Base-by-base conservation (phyloP, 2,113 vertebrate genomes). In the Anolis sagrei region DNA sequence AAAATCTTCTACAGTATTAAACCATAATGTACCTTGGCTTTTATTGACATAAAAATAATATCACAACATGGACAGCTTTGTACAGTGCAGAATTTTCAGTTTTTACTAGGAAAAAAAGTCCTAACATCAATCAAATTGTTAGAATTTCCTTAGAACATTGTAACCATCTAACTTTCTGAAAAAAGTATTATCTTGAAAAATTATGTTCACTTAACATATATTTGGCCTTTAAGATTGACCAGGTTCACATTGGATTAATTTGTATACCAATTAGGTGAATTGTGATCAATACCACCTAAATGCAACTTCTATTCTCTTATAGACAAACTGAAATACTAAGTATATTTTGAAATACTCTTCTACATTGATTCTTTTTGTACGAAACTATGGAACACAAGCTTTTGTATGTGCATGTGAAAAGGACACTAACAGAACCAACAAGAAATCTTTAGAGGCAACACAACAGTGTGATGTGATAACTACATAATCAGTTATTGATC, bases 201-300 rank as follows among this genome's bases (percentile, higher is more conserved):
- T 54, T 68, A 36, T 51, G 51, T 72, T 16, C 21, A 82, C 44
- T 34, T 51, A 18, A 10, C 2, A 48, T 49, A 21, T 23, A 51
- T n/a, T 49, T 16, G 27, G 29, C n/a, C 5, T 72, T 21, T 11
- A 82, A 82, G 70, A 82, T 54, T 82, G 80, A 82, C 13, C 13
- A 7, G 32, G 3, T 18, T 72, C 48, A 72, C 72, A 48, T 54
- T 70, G 66, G 79, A 9, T 54, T 72, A 70, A 54, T 72, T 72
- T 82, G 48, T 72, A 82, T 58, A 72, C 6, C 66, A 72, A 54
- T 72, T 82, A 72, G n/a, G 36, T 82, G 80, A 58, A 82, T 9
- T 82, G 68, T 82, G 68, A 82, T 82, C 66, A 82, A 82, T 82
- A 82, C n/a, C 68, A 72, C n/a, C 44, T 21, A 72, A 19, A 82